A percentile compares a stretch with the other conserved stretches of the same genome.
These are phyloP conservation scores for Sepiola atlantica DNA, from an alignment of 2,888 invertebrate genomes.

Conservation along the genomic window DNA sequence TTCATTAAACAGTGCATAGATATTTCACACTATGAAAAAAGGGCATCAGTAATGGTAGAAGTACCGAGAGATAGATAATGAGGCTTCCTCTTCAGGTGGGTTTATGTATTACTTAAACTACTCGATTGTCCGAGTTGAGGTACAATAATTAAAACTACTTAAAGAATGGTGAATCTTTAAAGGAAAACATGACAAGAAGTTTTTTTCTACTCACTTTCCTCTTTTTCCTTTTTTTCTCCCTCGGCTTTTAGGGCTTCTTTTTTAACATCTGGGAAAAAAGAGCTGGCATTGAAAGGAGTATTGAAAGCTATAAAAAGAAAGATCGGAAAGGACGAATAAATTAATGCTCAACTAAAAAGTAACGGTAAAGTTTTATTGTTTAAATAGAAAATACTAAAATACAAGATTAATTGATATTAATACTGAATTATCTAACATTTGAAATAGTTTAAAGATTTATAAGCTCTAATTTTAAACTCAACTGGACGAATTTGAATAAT, in stretches of 20 bases:
- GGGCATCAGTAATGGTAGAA: background rate
- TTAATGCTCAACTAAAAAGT: background rate
- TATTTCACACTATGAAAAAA: background rate
- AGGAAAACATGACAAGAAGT: background rate
- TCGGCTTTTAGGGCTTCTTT: slow-evolving; percentile 43
- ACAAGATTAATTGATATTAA: background rate
- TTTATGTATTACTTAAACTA: too few relatives aligned
- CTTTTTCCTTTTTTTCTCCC: slow-evolving; percentile 44
- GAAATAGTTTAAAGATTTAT: too few relatives aligned
- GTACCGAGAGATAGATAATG: background rate
- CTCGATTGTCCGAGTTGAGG: too few relatives aligned
- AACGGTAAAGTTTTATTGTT: background rate
- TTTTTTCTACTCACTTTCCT: slow-evolving; percentile 37
- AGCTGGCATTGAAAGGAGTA: slow-evolving; percentile 43
- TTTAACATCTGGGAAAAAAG: slow-evolving; percentile 45
- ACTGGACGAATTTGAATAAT: too few relatives aligned
- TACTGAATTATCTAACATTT: background rate
- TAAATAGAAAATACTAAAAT: background rate
- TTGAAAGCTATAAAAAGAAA: slow-evolving; percentile 42
- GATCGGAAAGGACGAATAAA: background rate
- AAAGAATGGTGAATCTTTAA: too few relatives aligned
- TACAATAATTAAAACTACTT: too few relatives aligned
- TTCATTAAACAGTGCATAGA: background rate
- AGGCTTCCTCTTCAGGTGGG: background rate
- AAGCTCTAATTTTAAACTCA: too few relatives aligned